Percentiles rank a stretch among this genome's conserved stretches.
phyloP scores from a whole-genome alignment of 92 coral and sea anemone genomes.

The Umimayanthus chanpuru region DNA sequence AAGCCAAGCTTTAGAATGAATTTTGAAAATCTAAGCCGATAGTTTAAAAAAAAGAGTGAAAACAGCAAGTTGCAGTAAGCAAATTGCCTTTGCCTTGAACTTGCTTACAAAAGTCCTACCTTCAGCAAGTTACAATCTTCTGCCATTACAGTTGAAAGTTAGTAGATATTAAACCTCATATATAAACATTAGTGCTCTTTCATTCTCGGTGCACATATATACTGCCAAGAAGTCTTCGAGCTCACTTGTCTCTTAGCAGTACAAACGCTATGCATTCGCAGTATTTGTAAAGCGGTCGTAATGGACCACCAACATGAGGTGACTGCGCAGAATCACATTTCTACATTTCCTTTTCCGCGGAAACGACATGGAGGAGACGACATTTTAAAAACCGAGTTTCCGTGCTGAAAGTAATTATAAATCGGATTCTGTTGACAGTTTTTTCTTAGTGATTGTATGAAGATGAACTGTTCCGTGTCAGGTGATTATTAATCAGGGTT shows the following conservation, averaged over 20 bases:
- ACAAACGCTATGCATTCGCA: neutral
- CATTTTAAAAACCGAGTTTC: conserved; percentile 31
- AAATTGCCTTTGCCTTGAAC: neutral
- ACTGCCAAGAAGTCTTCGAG: neutral
- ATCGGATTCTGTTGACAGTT: conserved; percentile 21
- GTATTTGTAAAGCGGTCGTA: neutral
- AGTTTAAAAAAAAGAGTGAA: too few species aligned
- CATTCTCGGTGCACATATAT: neutral
- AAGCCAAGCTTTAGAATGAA: neutral
- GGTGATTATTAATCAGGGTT: neutral
- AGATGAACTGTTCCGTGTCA: neutral
- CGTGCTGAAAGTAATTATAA: conserved; percentile 23
- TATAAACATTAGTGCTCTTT: neutral
- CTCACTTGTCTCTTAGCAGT: neutral
- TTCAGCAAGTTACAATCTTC: too few species aligned
- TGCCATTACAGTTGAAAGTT: too few species aligned
- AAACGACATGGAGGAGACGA: neutral
- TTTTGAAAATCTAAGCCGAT: too few species aligned
- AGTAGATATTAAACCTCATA: neutral
- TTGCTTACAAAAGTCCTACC: neutral
- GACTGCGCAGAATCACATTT: neutral
- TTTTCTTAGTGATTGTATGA: neutral
- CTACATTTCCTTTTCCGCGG: conserved; percentile 12
- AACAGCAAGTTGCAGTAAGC: neutral
- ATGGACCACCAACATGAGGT: too few species aligned